Conservation (phyloP, 2,113 vertebrate species). For the Paraplagusia blochii region DNA sequence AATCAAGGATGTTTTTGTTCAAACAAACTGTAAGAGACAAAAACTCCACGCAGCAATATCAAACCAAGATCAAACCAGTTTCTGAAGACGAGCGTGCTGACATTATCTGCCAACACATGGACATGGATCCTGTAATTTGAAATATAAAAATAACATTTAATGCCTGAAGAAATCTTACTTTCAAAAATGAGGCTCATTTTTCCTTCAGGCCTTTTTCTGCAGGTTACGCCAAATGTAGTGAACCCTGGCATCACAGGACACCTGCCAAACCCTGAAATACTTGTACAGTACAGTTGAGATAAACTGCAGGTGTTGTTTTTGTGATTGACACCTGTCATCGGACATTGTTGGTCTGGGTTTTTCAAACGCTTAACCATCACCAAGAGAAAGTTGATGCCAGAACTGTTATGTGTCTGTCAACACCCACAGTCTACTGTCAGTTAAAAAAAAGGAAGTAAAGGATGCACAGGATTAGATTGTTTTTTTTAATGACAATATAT, state of each 20-base stretch:
- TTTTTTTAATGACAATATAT: no score
- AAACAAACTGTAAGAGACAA: no score
- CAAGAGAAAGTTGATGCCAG: slow-evolving; percentile 10
- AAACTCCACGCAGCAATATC: no score
- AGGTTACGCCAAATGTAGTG: slow-evolving; percentile 8
- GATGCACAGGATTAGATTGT: no score
- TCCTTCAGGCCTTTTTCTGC: slow-evolving; percentile 13
- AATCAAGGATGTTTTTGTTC: no score
- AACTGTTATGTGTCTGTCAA: slow-evolving; percentile 22
- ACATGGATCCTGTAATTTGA: not conserved
- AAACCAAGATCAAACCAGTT: no score
- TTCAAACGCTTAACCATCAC: slow-evolving; percentile 2
- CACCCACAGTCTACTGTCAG: slow-evolving; percentile 16
- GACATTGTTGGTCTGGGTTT: not conserved
- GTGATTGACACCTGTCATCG: not conserved
- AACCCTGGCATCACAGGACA: slow-evolving; percentile 22
- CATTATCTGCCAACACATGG: no score
- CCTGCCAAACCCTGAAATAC: slow-evolving; percentile 26
- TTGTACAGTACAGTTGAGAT: not conserved
- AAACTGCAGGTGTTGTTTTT: slow-evolving; percentile 1
- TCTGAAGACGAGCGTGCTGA: no score
- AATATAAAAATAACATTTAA: no score
- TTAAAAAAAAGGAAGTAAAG: slow-evolving; percentile 1
- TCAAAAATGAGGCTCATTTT: not conserved
- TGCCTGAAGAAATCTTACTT: no score